A percentile compares a stretch with the other conserved stretches of the same genome.
Evolutionary conservation across 2,888 invertebrate genomes (phyloP).

Genomic region (Ctena decussata): DNA sequence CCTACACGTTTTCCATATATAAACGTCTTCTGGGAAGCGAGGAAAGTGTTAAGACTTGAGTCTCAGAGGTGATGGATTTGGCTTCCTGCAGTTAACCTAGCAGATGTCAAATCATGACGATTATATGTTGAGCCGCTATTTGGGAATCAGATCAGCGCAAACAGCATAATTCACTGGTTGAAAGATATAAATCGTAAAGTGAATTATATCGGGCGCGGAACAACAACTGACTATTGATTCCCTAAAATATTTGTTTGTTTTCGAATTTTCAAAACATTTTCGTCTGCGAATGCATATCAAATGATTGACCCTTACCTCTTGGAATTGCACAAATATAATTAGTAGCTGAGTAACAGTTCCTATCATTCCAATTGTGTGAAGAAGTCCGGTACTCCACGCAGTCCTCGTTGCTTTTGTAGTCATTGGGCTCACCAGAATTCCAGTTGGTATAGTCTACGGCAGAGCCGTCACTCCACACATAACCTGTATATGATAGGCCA

Average conservation of each 20-base stretch:
- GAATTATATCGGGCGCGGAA: no score
- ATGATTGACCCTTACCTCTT: slow-evolving; percentile 46
- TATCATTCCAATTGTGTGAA: slow-evolving; percentile 70
- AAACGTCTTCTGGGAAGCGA: neutral
- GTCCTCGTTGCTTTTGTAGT: slow-evolving; percentile 74
- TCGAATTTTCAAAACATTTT: no score
- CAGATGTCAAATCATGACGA: no score
- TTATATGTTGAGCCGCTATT: no score
- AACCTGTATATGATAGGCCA: neutral
- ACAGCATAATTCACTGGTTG: no score
- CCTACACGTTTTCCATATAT: neutral
- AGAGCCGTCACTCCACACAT: slow-evolving; percentile 74
- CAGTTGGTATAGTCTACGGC: slow-evolving; percentile 73
- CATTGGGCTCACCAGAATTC: slow-evolving; percentile 77
- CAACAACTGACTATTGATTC: no score
- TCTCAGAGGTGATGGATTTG: no score
- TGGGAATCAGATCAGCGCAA: no score
- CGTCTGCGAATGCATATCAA: neutral
- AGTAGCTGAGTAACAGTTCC: slow-evolving; percentile 62
- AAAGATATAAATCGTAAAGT: no score
- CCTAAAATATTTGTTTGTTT: no score
- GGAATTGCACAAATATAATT: slow-evolving; percentile 70
- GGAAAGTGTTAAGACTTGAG: no score
- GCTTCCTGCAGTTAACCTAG: no score
- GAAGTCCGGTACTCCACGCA: slow-evolving; percentile 61